phyloP scores from a whole-genome alignment of 2,797 vertebrate genomes.

The Meda fulgida region DNA sequence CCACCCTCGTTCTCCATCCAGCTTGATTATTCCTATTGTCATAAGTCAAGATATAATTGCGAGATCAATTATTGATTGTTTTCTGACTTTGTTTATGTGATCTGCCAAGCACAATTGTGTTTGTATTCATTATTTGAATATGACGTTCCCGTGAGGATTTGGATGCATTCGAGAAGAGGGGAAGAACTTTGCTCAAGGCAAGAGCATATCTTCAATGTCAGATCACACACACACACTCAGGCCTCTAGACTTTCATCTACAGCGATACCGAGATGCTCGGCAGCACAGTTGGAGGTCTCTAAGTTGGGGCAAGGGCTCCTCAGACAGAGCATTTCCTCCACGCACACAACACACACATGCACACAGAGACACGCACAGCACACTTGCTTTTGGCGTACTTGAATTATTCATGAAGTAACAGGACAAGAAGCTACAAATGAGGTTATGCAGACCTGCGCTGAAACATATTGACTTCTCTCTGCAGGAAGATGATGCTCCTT shows the following conservation, averaged over 20 bases:
- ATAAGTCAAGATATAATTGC: conserved; percentile 61
- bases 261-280: conserved; percentile 55
- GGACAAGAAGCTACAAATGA: conserved; percentile 60
- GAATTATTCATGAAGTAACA: conserved; percentile 60
- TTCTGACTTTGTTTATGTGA: conserved; percentile 50
- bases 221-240: conserved; percentile 48
- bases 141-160: conserved; percentile 58
- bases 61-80: conserved; percentile 62
- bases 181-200: conserved; percentile 63
- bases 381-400: conserved; percentile 59
- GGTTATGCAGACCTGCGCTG: conserved; percentile 52
- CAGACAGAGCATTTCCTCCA: conserved; percentile 58
- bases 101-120: conserved; percentile 55
- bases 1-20: conserved; percentile 34
- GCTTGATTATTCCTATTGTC: conserved; percentile 51
- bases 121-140: conserved; percentile 65
- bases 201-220: conserved; percentile 58
- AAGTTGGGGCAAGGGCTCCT: conserved; percentile 62
- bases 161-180: conserved; percentile 52
- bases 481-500: conserved; percentile 39
- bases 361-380: conserved; percentile 45
- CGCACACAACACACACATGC: conserved; percentile 41
- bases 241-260: conserved; percentile 63
- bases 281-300: conserved; percentile 66
- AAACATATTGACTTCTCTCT: conserved; percentile 54